These are phyloP conservation scores for Drosophila monieri DNA, from an alignment of 2,888 invertebrate species.

Conservation along the genomic window DNA sequence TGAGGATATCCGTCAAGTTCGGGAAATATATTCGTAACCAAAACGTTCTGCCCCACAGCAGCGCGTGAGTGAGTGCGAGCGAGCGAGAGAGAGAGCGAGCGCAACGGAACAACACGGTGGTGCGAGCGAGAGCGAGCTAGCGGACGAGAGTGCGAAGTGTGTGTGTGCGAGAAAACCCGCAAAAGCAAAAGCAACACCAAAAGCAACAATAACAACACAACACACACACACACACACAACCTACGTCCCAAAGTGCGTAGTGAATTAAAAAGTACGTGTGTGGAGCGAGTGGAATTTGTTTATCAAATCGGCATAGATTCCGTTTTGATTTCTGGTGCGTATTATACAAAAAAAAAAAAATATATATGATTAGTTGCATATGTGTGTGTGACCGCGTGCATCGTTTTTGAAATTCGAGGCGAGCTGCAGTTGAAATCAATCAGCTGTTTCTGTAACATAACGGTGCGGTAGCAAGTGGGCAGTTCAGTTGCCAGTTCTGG, in stretches of 20 bases:
- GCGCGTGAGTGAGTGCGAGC: constrained; percentile 69
- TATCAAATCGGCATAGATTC: constrained; percentile 44
- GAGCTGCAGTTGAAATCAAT: constrained; percentile 23
- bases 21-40: constrained; percentile 63
- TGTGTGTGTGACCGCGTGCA: constrained; percentile 42
- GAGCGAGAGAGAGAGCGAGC: constrained; percentile 55
- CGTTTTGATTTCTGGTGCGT: constrained; percentile 36
- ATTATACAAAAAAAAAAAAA: neutral
- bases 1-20: constrained; percentile 51
- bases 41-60: constrained; percentile 59
- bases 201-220: constrained; percentile 57
- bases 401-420: constrained; percentile 38
- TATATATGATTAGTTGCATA: neutral
- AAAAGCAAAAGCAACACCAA: constrained; percentile 65
- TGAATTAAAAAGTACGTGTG: constrained; percentile 45
- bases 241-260: constrained; percentile 36
- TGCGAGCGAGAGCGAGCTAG: constrained; percentile 61
- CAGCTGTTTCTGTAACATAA: constrained; percentile 24
- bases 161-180: constrained; percentile 61
- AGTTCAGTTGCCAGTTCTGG: constrained; percentile 8
- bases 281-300: constrained; percentile 56
- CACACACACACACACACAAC: constrained; percentile 28
- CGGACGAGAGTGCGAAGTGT: constrained; percentile 55
- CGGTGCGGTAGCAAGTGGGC: constrained; percentile 5
- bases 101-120: constrained; percentile 42